Base-by-base conservation (phyloP, 2,888 invertebrate species). In the Ceraclea dissimilis region DNA sequence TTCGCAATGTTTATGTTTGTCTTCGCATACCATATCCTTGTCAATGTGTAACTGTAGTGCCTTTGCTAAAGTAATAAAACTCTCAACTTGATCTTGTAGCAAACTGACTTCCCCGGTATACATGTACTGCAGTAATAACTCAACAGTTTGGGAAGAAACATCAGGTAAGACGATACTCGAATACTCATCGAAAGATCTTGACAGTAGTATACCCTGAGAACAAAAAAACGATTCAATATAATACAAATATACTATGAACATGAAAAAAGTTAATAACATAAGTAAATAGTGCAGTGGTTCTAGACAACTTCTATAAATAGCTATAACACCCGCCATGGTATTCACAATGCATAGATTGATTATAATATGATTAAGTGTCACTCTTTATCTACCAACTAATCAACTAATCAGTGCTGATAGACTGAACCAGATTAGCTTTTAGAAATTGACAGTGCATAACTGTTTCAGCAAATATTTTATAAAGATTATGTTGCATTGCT, bases 91-190 rank as follows among this genome's bases (percentile, higher is more conserved):
- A n/a, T 75, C 72, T 39, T 76, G 75, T n/a, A 79, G 76, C 22
- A 86, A 70, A 2, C 75, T 70, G 1, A 82, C 82, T 67, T 80
- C 82, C 54, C 86, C 86, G 43, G 83, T 83, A 67, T 86, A 86
- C 60, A 86, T 79, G 65, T 85, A 85, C 65, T 83, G 82, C 43
- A 86, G 74, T 8, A 86, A 76, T 13, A 80, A 76, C 1, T 81
- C 78, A 72, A 86, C 78, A 60, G 80, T 82, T 55, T 79, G 79
- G 53, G 78, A 72, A 63, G 80, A 79, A 57, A 84, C 77, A 64
- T 85, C 85, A 20, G 85, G 83, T 51, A 86, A 73, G 59, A 85
- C 82, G 50, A 86, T 76, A 16, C 39, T 8, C 13, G 39, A n/a
- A 39, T 39, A 39, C 39, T 39, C 39, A 82, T 78, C n/a, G 82